A percentile compares a stretch with the other conserved stretches of the same genome.
phyloP scores from a whole-genome alignment of 2,113 vertebrate genomes.

The Dasyornis broadbenti region DNA sequence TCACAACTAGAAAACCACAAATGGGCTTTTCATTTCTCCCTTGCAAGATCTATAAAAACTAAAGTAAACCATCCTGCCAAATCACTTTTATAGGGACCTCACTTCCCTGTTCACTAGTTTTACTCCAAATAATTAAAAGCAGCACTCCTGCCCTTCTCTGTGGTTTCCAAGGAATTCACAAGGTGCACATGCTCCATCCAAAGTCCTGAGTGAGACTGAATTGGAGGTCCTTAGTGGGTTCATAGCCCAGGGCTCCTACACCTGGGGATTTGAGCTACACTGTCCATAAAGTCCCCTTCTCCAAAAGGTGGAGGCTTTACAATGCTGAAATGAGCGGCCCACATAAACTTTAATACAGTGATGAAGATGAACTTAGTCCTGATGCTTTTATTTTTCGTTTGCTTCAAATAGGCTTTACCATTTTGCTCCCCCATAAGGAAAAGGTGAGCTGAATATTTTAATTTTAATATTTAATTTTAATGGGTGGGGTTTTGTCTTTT shows the following conservation, averaged over 20 bases:
- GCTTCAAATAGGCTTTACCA: neutral
- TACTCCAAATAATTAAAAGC: constrained; percentile 35
- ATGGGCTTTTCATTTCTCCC: constrained; percentile 34
- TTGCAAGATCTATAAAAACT: constrained; percentile 4
- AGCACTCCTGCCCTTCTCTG: neutral
- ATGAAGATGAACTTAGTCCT: neutral
- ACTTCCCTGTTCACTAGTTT: constrained; percentile 38
- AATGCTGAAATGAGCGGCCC: neutral
- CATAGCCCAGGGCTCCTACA: neutral
- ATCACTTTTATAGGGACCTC: neutral
- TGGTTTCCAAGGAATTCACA: neutral
- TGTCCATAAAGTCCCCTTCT: neutral
- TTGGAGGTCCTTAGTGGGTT: neutral
- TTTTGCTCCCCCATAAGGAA: neutral
- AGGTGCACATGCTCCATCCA: neutral
- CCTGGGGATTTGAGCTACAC: neutral
- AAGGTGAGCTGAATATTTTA: neutral
- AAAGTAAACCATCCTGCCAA: constrained; percentile 3
- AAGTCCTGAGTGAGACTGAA: neutral
- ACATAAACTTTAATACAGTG: neutral
- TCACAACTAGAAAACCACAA: constrained; percentile 29
- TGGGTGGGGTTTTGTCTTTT: neutral
- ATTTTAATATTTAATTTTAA: too few relatives aligned
- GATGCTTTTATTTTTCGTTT: neutral
- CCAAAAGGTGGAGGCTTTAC: neutral